Base-by-base conservation (phyloP, 2,797 vertebrate species). In the Sphaeramia orbicularis region DNA sequence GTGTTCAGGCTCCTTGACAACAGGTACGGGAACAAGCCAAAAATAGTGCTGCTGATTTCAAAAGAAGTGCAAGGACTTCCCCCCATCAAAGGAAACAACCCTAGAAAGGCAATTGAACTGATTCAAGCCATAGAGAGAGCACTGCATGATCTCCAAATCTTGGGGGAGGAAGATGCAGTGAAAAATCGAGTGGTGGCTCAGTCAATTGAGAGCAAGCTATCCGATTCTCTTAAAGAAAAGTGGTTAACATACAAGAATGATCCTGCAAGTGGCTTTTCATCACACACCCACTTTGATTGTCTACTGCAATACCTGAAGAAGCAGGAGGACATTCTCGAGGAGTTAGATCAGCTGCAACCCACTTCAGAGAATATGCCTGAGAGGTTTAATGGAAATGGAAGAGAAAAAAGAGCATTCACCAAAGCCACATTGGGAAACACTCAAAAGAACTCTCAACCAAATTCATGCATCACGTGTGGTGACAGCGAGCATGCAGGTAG, bases 1-100 rank as follows among this genome's bases (percentile, higher is more conserved):
- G n/a, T n/a, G n/a, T n/a, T n/a, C n/a, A n/a, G n/a, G n/a, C n/a
- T n/a, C n/a, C n/a, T n/a, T n/a, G n/a, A n/a, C 40, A 65, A 40
- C 10, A 44, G 37, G 7, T 53, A 37, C 14, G 61, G 40, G 14
- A 65, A 65, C 41, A 65, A 65, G 6, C 19, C 38, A 7, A 64
- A 53, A 42, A 64, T 64, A 44, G 40, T 53, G 16, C 49, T 53
- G 4, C 9, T 44, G 1, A 64, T 44, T 24, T n/a, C 38, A 0
- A 36, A 74, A 24, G 59, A 70, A 30, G 36, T 72, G 8, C 35
- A 72, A 16, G 27, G 14, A 5, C 14, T 64, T 18, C 51, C 59
- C 16, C n/a, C 52, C 19, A 24, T 70, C 8, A 36, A 93, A 93
- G 86, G 55, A 36, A 36, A 36, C 24, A 21, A 69, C 7, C 64